Percentiles rank a stretch among this genome's conserved stretches.
Evolutionary conservation across 1,140 invertebrate genomes (phyloP).

Genomic region (Danaus plexippus): DNA sequence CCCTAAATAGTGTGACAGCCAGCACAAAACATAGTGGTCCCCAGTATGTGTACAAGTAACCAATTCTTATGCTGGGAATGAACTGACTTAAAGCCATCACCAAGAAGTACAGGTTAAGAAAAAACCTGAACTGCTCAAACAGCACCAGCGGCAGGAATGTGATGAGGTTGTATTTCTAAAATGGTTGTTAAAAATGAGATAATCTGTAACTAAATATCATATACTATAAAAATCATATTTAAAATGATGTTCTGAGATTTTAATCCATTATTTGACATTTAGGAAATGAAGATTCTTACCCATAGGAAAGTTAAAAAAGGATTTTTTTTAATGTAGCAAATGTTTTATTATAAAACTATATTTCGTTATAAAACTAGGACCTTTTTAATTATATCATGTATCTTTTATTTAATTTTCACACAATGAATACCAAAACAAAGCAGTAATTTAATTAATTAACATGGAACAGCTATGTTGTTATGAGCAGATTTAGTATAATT

Average conservation of each 20-base stretch:
- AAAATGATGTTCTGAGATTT: too few relatives aligned
- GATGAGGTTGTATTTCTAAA: conserved; percentile 96
- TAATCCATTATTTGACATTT: too few relatives aligned
- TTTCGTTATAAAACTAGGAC: too few relatives aligned
- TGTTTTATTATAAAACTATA: too few relatives aligned
- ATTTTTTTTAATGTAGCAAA: too few relatives aligned
- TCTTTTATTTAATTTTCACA: too few relatives aligned
- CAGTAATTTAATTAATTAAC: too few relatives aligned
- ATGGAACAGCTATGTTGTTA: background rate
- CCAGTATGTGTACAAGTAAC: conserved; percentile 99
- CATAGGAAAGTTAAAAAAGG: too few relatives aligned
- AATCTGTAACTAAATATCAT: conserved; percentile 5
- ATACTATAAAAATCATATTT: background rate
- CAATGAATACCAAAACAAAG: too few relatives aligned
- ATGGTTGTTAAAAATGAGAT: conserved; percentile 21
- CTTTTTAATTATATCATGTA: too few relatives aligned
- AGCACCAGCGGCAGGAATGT: conserved; percentile 98
- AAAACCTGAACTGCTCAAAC: conserved; percentile 99
- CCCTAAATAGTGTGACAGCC: conserved; percentile 94
- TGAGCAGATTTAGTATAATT: too few relatives aligned
- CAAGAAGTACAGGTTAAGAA: conserved; percentile 98
- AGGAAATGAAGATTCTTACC: too few relatives aligned
- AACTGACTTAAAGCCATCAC: conserved; percentile 99
- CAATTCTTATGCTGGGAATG: conserved; percentile 95
- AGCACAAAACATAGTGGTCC: conserved; percentile 97